phyloP scores from a whole-genome alignment of 2,888 invertebrate genomes.

The Cacoxenus indagator region DNA sequence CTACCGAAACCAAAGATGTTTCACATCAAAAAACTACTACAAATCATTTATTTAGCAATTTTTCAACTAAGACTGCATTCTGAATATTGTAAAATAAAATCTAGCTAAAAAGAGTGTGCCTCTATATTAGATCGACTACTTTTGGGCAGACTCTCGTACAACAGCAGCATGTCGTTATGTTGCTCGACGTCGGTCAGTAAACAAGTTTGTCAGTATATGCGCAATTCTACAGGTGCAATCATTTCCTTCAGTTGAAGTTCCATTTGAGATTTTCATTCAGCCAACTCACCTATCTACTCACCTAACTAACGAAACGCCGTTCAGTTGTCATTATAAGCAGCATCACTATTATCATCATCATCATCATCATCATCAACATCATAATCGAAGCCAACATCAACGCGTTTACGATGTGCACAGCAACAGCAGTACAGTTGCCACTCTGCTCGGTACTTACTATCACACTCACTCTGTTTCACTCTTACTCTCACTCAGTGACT shows the following conservation, averaged over 20 bases:
- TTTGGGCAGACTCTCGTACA: too few species aligned
- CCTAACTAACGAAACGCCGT: neutral
- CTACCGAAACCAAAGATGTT: too few species aligned
- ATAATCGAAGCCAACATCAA: conserved; percentile 22
- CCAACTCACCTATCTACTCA: conserved; percentile 55
- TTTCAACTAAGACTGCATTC: too few species aligned
- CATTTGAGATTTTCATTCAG: conserved; percentile 58
- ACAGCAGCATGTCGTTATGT: too few species aligned
- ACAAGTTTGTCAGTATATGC: neutral
- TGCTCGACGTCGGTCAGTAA: too few species aligned
- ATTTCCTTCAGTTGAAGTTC: conserved; percentile 52
- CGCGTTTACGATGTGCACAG: conserved; percentile 28
- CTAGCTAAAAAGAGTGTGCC: too few species aligned
- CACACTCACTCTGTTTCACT: conserved; percentile 2
- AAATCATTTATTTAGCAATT: too few species aligned
- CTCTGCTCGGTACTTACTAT: neutral
- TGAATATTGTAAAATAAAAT: too few species aligned
- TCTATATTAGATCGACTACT: too few species aligned
- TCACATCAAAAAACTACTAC: too few species aligned
- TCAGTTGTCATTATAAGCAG: conserved; percentile 41
- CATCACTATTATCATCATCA: conserved; percentile 16
- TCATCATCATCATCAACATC: conserved; percentile 32
- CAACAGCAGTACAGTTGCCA: conserved; percentile 39
- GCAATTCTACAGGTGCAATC: conserved; percentile 7
- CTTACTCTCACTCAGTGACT: neutral